Evolutionary conservation across 2,888 invertebrate genomes (phyloP), one percentile per base, ranked within the genome.

Genomic region (Sturmia bella): DNA sequence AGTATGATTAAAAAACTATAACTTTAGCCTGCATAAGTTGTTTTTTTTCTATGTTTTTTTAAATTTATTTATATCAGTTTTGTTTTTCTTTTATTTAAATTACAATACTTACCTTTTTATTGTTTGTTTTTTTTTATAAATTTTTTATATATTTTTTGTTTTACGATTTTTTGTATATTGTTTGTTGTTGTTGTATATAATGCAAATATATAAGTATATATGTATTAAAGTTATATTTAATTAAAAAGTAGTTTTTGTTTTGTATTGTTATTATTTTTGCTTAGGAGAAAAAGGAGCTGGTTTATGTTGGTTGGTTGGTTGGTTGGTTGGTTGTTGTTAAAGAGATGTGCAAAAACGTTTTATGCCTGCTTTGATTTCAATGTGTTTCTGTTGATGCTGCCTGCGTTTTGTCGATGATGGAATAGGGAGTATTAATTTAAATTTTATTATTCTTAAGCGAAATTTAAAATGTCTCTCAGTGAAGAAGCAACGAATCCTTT

Each of bases 101-200:
- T 82, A 82, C 82, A 82, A 82, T 82, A 82, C 75, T 82, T 70
- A 82, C 66, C 78, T 70, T 78, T 70, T 63, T 78, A 54, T 56
- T 48, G 45, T 41, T 70, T 66, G 56, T 56, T 39, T 56, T 41
- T 48, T 61, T 54, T 15, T 61, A 43, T 11, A 0, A n/a, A 24
- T 50, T 59, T 50, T 59, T 12, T 21, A 37, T 57, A 2, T 59
- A 32, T 66, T 48, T 48, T 66, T 57, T 7, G 21, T 68, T 57
- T 69, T 76, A 64, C 69, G 56, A 54, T 72, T 39, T 52, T 15
- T 64, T 64, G 61, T 81, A 72, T 80, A 50, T 75, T 68, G 52
- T 73, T 74, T 80, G 43, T 75, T 68, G 52, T 73, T 74, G 74
- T 70, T 75, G 80, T 80, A 76, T 82, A 74, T 82, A 78, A 74